A percentile compares a stretch with the other conserved stretches of the same genome.
Evolutionary conservation across 1,140 invertebrate species (phyloP).

Genomic region (Macrobrachium rosenbergii): DNA sequence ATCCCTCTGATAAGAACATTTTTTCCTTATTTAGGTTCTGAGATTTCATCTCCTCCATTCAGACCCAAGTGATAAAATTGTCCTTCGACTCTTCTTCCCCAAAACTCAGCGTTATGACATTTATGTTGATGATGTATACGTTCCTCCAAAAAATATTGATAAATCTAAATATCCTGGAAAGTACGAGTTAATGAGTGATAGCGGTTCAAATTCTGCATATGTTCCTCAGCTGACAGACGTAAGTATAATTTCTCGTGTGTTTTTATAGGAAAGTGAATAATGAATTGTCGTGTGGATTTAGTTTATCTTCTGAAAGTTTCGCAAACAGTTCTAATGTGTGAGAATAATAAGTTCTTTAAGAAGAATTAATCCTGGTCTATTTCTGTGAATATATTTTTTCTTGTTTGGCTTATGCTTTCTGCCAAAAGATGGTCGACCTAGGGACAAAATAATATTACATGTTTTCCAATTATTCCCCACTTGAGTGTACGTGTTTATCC

Average conservation of each 20-base stretch:
- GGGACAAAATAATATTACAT: too few relatives aligned
- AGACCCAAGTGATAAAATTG: conserved; percentile 37
- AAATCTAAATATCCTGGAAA: background rate
- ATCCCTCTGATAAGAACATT: too few relatives aligned
- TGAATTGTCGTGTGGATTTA: background rate
- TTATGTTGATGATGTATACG: conserved; percentile 37
- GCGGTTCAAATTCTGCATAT: background rate
- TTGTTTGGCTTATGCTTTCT: too few relatives aligned
- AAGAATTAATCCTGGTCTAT: too few relatives aligned
- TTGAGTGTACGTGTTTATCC: too few relatives aligned
- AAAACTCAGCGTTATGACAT: conserved; percentile 57
- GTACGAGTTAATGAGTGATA: conserved; percentile 38
- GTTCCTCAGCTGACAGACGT: conserved; percentile 28
- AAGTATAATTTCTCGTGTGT: background rate
- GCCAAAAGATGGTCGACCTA: too few relatives aligned
- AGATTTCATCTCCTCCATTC: conserved; percentile 46
- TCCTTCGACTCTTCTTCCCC: conserved; percentile 55
- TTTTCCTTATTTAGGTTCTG: conserved; percentile 10
- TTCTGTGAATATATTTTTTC: too few relatives aligned
- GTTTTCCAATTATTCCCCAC: too few relatives aligned
- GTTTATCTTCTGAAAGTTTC: too few relatives aligned
- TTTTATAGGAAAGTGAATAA: too few relatives aligned
- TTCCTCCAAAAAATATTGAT: conserved; percentile 57
- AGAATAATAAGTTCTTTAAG: too few relatives aligned
- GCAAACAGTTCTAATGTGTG: background rate